These are phyloP conservation scores for Hirundo rustica DNA, from an alignment of 2,797 vertebrate genomes.

Conservation along the genomic window DNA sequence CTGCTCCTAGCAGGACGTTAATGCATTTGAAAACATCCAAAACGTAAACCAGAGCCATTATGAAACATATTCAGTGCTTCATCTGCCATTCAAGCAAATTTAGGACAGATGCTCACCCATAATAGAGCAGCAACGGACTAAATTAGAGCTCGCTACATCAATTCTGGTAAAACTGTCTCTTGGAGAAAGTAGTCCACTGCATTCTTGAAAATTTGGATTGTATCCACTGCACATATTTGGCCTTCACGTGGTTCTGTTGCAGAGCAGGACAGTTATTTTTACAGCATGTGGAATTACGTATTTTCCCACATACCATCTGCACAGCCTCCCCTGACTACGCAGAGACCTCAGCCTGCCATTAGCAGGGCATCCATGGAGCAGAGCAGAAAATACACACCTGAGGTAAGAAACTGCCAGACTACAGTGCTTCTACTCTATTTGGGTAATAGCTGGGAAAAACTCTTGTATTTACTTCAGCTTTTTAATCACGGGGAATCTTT, in stretches of 20 bases:
- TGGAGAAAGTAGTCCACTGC: background rate
- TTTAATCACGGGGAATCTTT: background rate
- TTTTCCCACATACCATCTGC: slow-evolving; percentile 21
- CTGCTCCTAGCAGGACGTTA: slow-evolving; percentile 32
- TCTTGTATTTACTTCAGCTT: background rate
- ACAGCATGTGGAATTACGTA: background rate
- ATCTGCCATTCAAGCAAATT: slow-evolving; percentile 52
- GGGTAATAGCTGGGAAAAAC: background rate
- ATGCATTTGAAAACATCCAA: slow-evolving; percentile 47
- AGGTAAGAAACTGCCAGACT: background rate
- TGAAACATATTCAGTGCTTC: slow-evolving; percentile 46
- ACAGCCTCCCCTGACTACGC: background rate
- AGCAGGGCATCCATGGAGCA: background rate
- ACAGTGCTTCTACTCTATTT: background rate
- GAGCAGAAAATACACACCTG: background rate
- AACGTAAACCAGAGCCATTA: slow-evolving; percentile 19
- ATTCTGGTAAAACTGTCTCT: background rate
- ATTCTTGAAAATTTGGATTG: background rate
- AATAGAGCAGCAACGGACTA: slow-evolving; percentile 18
- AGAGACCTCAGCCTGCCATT: background rate
- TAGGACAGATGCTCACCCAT: slow-evolving; percentile 51
- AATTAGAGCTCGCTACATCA: slow-evolving; percentile 23
- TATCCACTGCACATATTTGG: background rate
- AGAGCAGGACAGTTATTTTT: slow-evolving; percentile 49
- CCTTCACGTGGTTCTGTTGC: background rate